Evolutionary conservation across 2,113 vertebrate genomes (phyloP).

Genomic region (Neotoma lepida): DNA sequence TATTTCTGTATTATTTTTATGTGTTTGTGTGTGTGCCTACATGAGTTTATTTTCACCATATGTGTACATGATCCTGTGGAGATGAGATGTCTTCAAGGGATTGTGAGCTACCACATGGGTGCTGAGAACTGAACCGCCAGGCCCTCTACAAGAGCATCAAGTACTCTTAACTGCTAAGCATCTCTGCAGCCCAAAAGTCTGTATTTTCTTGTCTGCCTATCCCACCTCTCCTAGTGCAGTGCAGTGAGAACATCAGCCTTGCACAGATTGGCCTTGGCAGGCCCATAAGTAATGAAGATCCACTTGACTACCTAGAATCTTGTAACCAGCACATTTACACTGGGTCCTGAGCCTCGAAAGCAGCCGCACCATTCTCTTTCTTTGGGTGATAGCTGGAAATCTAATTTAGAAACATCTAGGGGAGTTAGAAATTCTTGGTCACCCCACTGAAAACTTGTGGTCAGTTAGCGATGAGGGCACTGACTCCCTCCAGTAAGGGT

Average conservation of each 20-base stretch:
- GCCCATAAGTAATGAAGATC: background rate
- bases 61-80: no score
- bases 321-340: background rate
- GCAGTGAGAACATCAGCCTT: background rate
- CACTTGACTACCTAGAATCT: background rate
- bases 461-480: background rate
- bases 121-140: background rate
- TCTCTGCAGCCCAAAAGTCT: background rate
- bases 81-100: background rate
- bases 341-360: background rate
- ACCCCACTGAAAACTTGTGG: background rate
- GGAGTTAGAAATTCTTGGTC: background rate
- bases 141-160: background rate
- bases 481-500: background rate
- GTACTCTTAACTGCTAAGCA: background rate
- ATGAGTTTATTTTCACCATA: background rate
- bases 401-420: slow-evolving; percentile 12
- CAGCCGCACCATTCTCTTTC: background rate
- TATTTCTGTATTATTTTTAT: background rate
- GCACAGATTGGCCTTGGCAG: background rate
- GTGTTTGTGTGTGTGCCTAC: background rate
- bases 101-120: background rate
- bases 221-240: background rate
- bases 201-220: background rate
- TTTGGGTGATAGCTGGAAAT: background rate